A percentile compares a stretch with the other conserved stretches of the same genome.
These are phyloP conservation scores for Pungitius pungitius DNA, from an alignment of 2,113 vertebrate genomes.

Conservation along the genomic window DNA sequence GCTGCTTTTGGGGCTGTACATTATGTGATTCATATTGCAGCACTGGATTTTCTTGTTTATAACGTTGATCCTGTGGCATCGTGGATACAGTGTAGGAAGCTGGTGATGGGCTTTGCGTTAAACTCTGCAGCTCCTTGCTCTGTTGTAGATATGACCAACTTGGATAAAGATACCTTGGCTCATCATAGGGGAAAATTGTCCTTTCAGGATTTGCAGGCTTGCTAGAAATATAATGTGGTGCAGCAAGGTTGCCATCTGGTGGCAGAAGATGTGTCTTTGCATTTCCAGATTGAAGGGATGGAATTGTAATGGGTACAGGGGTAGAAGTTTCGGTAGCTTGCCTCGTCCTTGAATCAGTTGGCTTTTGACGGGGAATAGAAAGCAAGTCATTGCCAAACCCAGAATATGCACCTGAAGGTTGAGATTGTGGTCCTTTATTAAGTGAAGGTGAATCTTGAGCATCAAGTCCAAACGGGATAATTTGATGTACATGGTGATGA, in stretches of 20 bases:
- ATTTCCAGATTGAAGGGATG: neutral
- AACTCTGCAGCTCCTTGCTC: neutral
- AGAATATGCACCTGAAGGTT: neutral
- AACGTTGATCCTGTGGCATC: neutral
- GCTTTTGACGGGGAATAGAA: neutral
- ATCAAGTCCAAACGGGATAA: conserved; percentile 24
- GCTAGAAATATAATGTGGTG: neutral
- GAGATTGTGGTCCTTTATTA: conserved; percentile 12
- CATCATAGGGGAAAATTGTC: conserved; percentile 3
- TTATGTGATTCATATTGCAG: conserved; percentile 5
- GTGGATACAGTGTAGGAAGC: neutral
- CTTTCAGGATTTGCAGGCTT: neutral
- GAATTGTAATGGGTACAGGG: neutral
- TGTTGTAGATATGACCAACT: neutral
- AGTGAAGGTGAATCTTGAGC: neutral
- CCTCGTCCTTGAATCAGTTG: neutral
- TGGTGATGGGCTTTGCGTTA: neutral
- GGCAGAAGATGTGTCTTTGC: conserved; percentile 24
- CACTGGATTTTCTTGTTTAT: neutral
- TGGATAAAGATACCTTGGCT: neutral
- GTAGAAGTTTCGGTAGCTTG: neutral
- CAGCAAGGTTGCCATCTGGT: conserved; percentile 48
- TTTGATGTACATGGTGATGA: conserved; percentile 70
- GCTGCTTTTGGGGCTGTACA: neutral
- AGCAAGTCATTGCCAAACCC: neutral